A percentile compares a stretch with the other conserved stretches of the same genome.
Evolutionary conservation across 2,888 invertebrate species (phyloP).

Genomic region (Heliconius hortense): DNA sequence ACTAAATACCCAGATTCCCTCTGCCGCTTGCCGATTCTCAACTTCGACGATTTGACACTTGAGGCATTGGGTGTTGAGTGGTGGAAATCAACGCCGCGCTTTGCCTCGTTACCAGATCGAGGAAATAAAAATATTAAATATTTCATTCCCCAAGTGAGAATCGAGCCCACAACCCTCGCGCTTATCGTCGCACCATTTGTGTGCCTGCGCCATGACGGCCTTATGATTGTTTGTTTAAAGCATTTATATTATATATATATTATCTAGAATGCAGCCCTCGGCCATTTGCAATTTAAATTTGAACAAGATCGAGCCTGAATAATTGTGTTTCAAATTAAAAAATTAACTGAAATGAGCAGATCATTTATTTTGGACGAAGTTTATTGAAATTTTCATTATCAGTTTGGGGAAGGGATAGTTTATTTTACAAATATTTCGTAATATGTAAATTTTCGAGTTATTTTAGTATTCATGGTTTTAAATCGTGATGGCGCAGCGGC

Average conservation of each 20-base stretch:
- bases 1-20: too few relatives aligned
- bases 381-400: slow-evolving; percentile 1
- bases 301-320: not conserved
- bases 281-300: slow-evolving; percentile 10
- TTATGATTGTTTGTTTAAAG: not conserved
- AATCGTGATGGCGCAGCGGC: not conserved
- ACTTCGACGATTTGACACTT: too few relatives aligned
- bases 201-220: not conserved
- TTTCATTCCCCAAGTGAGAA: not conserved
- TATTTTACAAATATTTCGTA: not conserved
- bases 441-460: not conserved
- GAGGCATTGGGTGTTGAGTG: too few relatives aligned
- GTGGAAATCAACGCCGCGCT: too few relatives aligned
- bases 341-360: too few relatives aligned
- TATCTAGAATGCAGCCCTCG: not conserved
- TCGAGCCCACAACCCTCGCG: not conserved
- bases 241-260: slow-evolving; percentile 5
- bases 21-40: too few relatives aligned
- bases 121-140: not conserved
- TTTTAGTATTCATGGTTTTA: not conserved
- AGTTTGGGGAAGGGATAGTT: not conserved
- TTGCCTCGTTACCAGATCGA: too few relatives aligned
- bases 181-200: not conserved
- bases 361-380: not conserved
- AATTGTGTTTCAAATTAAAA: not conserved